Percentiles rank a stretch among this genome's conserved stretches.
Conservation (phyloP, 2,888 invertebrate species). For the Ctenicera cuprea region DNA sequence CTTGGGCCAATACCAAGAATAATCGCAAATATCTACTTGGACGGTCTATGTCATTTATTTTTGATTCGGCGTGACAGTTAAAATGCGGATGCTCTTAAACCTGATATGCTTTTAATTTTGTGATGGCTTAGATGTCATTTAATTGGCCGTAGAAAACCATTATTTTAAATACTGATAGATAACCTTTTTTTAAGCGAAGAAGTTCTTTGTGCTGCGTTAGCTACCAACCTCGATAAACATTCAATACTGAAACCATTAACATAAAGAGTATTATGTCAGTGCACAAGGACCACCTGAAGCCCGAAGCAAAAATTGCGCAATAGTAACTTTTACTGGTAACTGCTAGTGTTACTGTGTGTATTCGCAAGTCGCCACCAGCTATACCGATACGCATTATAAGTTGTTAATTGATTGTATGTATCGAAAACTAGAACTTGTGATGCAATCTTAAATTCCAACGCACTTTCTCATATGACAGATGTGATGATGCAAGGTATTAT, state of each 20-base stretch:
- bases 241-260: no score
- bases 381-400: neutral
- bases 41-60: neutral
- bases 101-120: constrained; percentile 13
- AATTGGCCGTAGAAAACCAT: neutral
- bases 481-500: constrained; percentile 10
- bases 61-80: neutral
- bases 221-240: no score
- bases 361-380: neutral
- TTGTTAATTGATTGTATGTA: neutral
- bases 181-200: neutral
- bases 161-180: neutral
- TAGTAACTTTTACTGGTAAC: constrained; percentile 4
- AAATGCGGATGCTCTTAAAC: neutral
- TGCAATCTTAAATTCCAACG: constrained; percentile 20
- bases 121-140: neutral
- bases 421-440: constrained; percentile 14
- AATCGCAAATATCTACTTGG: no score
- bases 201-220: neutral
- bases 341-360: neutral
- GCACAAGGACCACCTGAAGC: no score
- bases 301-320: neutral
- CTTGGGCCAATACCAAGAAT: neutral
- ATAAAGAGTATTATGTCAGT: neutral
- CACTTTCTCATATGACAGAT: constrained; percentile 30